Conservation (phyloP, 2,888 invertebrate genomes). For the Sesia bembeciformis region DNA sequence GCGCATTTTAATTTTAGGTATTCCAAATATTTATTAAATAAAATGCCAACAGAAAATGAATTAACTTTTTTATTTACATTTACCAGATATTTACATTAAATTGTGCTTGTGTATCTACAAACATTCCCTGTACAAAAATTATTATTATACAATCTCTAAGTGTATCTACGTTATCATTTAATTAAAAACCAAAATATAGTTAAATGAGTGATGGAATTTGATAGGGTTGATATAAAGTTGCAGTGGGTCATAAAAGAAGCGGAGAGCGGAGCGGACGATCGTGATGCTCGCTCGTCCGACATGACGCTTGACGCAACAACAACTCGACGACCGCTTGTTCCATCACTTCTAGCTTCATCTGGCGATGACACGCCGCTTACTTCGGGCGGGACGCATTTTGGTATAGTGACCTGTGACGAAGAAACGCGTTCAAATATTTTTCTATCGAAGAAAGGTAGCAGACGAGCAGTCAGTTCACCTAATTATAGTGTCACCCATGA, state of each 20-base stretch:
- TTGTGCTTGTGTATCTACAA: slow-evolving; percentile 6
- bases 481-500: too few species aligned
- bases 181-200: slow-evolving; percentile 10
- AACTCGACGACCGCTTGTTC: slow-evolving; percentile 66
- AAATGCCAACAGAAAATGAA: slow-evolving; percentile 6
- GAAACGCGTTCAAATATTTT: background rate
- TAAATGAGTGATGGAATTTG: background rate
- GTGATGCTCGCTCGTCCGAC: slow-evolving; percentile 71
- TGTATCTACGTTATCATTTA: slow-evolving; percentile 3
- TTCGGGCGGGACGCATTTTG: slow-evolving; percentile 70
- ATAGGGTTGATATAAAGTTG: slow-evolving; percentile 8
- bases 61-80: slow-evolving; percentile 13
- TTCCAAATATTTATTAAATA: slow-evolving; percentile 1
- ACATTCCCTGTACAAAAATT: slow-evolving; percentile 14
- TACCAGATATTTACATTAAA: slow-evolving; percentile 7
- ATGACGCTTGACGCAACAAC: slow-evolving; percentile 80
- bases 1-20: background rate
- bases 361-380: slow-evolving; percentile 55
- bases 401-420: slow-evolving; percentile 33
- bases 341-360: slow-evolving; percentile 48
- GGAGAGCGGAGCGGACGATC: slow-evolving; percentile 37
- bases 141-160: slow-evolving; percentile 1
- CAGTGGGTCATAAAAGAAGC: slow-evolving; percentile 20
- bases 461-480: too few species aligned
- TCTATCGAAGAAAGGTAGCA: too few species aligned